These are phyloP conservation scores for Dendronephthya gigantea DNA, from an alignment of 64 coral and sea anemone genomes.

Conservation along the genomic window DNA sequence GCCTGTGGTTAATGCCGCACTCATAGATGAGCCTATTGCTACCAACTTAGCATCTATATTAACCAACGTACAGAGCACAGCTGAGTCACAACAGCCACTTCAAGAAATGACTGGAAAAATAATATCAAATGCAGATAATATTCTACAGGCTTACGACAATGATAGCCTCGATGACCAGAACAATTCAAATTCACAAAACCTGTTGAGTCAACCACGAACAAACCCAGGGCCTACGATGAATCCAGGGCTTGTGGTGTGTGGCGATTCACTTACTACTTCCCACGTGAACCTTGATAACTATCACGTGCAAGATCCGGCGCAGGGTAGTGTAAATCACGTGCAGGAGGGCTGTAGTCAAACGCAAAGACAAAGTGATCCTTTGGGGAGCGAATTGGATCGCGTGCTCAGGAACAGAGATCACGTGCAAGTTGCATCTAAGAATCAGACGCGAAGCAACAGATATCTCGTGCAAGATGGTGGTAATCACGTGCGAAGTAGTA, in stretches of 20 bases:
- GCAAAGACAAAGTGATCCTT: too few species aligned
- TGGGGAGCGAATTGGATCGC: too few species aligned
- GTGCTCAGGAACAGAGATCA: too few species aligned
- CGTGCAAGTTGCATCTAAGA: too few species aligned
- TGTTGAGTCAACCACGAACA: background rate
- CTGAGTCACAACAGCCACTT: background rate
- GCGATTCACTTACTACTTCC: background rate
- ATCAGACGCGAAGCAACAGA: too few species aligned
- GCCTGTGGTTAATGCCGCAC: background rate
- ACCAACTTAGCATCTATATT: background rate
- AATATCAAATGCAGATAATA: background rate
- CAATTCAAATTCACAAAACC: background rate
- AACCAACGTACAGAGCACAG: background rate
- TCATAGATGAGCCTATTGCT: background rate
- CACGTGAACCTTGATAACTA: background rate
- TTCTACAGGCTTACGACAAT: background rate
- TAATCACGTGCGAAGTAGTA: background rate
- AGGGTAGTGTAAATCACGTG: too few species aligned
- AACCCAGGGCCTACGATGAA: too few species aligned
- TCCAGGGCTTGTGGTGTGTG: background rate
- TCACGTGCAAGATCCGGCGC: background rate
- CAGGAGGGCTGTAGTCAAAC: too few species aligned
- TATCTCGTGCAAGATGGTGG: background rate
- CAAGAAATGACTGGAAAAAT: background rate
- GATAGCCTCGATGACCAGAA: background rate